A percentile compares a stretch with the other conserved stretches of the same genome.
Evolutionary conservation across 35 echinoderm and acorn worm species (phyloP).

Genomic region (Apostichopus japonicus): DNA sequence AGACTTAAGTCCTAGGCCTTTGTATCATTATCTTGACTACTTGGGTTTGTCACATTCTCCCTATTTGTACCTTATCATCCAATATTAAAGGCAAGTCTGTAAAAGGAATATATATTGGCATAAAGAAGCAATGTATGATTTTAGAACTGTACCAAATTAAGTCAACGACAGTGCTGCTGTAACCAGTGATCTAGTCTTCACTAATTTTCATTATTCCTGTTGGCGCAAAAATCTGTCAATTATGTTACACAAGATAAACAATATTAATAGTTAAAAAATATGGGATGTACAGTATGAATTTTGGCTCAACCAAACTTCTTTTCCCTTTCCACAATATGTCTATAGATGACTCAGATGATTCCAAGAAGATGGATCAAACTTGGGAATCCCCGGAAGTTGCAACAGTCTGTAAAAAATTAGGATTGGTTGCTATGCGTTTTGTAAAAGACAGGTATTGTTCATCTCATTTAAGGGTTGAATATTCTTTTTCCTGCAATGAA

Average conservation of each 20-base stretch:
- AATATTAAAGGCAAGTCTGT: background rate
- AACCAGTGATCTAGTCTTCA: too few species aligned
- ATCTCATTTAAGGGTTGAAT: background rate
- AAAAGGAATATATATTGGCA: background rate
- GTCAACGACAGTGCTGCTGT: background rate
- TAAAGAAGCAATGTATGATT: background rate
- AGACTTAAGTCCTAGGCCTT: too few species aligned
- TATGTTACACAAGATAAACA: too few species aligned
- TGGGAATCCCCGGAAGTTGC: constrained; percentile 65
- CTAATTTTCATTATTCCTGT: too few species aligned
- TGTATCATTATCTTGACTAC: too few species aligned
- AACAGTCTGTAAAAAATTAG: constrained; percentile 61
- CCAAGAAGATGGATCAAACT: constrained; percentile 72
- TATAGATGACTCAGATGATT: constrained; percentile 70
- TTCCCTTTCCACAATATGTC: too few species aligned
- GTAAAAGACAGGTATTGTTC: constrained; percentile 61
- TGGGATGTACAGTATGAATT: too few species aligned
- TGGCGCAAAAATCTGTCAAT: too few species aligned
- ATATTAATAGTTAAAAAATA: too few species aligned
- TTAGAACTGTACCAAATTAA: background rate
- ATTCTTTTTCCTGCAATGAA: background rate
- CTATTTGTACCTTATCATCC: too few species aligned
- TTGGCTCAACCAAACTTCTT: too few species aligned
- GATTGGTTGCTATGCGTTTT: constrained; percentile 71
- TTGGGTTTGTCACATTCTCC: too few species aligned